phyloP scores from a whole-genome alignment of 2,797 vertebrate genomes.

The Petrocephalus sullivani region DNA sequence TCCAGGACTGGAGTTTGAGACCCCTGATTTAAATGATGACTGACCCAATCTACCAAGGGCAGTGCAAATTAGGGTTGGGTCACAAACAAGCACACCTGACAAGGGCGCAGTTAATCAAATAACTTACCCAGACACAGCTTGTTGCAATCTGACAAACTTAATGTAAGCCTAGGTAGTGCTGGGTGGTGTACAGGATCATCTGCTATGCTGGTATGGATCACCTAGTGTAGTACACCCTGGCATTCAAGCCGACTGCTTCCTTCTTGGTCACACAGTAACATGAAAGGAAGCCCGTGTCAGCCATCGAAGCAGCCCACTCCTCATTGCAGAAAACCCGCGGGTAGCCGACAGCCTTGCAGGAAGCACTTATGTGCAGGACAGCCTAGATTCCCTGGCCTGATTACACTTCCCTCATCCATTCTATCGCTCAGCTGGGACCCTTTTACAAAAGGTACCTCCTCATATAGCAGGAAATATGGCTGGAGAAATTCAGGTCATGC shows the following conservation, averaged over 20 bases:
- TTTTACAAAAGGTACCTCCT: not conserved
- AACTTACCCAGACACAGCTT: not conserved
- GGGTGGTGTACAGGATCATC: not conserved
- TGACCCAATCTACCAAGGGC: not conserved
- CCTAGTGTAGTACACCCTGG: not conserved
- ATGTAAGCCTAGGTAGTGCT: not conserved
- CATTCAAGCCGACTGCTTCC: too few relatives aligned
- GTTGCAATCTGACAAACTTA: not conserved
- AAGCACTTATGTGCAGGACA: not conserved
- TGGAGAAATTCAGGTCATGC: slow-evolving; percentile 2
- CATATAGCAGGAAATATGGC: not conserved
- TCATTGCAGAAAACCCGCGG: not conserved
- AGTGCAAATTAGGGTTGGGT: not conserved
- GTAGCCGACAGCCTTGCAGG: not conserved
- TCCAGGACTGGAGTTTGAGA: too few relatives aligned
- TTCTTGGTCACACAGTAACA: not conserved
- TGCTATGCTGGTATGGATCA: not conserved
- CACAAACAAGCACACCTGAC: not conserved
- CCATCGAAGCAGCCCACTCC: not conserved
- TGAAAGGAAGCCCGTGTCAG: not conserved
- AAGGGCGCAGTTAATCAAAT: not conserved
- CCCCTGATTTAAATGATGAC: not conserved
- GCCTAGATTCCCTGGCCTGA: not conserved
- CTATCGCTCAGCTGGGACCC: not conserved
- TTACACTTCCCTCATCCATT: not conserved